Base-by-base conservation (phyloP, 1,140 invertebrate species). In the Brachionus rotundiformis region DNA sequence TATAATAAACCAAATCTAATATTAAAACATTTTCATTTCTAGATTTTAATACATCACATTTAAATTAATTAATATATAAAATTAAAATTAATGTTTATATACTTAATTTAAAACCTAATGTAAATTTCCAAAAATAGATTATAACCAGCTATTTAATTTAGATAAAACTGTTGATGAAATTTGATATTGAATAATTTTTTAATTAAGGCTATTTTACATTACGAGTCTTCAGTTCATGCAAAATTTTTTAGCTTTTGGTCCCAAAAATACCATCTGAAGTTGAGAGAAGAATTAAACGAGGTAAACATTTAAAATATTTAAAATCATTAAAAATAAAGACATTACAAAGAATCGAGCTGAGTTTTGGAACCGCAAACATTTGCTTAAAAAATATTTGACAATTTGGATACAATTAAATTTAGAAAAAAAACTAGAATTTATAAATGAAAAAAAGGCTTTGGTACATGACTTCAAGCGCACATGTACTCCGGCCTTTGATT, bases 201-300 rank as follows among this genome's bases (percentile, higher is more conserved):
- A 33, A 13, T 44, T 3, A 1, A 75, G 71, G 71, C 71, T 10
- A 44, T 75, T 75, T 49, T 75, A 10, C 76, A 79, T 59, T 27
- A 79, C 47, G 76, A 79, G 25, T 79, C 76, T 10, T 23, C 31
- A 19, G 16, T 73, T 73, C 68, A 73, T 19, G 29, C 44, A 31
- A 79, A 79, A 36, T 59, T 59, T 36, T 79, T 63, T 25, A 11
- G 11, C 6, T 59, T 79, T 23, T 79, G 47, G 59, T 36, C 19
- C 4, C 11, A 44, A 11, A 73, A 44, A 6, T 73, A 73, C 27
- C n/a, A 73, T 25, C 19, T 25, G 4, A 73, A 44, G 19, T 2
- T 73, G 3, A 41, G 39, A 29, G 76, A 63, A 13, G 76, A 79
- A n/a, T 10, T 54, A 4, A 54, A 54, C 23, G 47, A 54, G 10